Conservation (phyloP, 1,140 invertebrate genomes). For the Batillaria attramentaria region DNA sequence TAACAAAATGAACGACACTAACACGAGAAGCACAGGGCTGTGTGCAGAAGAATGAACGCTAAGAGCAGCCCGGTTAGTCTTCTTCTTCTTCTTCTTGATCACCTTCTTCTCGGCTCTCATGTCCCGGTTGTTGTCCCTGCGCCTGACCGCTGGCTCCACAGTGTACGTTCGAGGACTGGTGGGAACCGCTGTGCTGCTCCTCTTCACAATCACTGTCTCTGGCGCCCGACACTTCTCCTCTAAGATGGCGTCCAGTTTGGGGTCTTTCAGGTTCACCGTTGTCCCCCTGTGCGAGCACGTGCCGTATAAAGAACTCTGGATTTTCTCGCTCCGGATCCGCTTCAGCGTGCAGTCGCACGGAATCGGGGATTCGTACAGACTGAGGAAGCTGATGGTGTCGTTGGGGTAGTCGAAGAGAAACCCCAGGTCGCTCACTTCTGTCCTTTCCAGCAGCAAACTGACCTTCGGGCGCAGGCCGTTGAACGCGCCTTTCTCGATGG, state of each 20-base stretch:
- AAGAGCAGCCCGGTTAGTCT: not conserved
- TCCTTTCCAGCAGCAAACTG: slow-evolving; percentile 22
- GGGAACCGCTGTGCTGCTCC: not conserved
- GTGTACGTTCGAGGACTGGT: not conserved
- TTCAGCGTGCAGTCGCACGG: slow-evolving; percentile 26
- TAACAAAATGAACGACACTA: no score
- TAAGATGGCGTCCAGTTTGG: slow-evolving; percentile 14
- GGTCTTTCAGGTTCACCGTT: slow-evolving; percentile 22
- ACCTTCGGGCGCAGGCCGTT: slow-evolving; percentile 24
- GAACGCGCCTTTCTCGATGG: slow-evolving; percentile 18
- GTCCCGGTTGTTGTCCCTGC: slow-evolving; percentile 4
- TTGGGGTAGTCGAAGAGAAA: slow-evolving; percentile 28
- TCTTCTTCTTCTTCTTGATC: slow-evolving; percentile 4
- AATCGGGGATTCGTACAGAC: slow-evolving; percentile 28
- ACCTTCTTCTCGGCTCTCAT: not conserved
- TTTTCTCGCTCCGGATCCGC: not conserved
- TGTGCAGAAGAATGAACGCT: not conserved
- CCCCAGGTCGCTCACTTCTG: slow-evolving; percentile 25
- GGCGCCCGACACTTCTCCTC: slow-evolving; percentile 13
- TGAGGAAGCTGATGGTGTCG: slow-evolving; percentile 20
- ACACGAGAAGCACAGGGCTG: not conserved
- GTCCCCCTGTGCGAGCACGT: slow-evolving; percentile 27
- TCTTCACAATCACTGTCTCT: slow-evolving; percentile 1
- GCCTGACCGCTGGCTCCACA: slow-evolving; percentile 1
- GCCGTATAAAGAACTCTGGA: slow-evolving; percentile 22